Evolutionary conservation across 1,140 invertebrate genomes (phyloP).

Genomic region (Philotrypesis tridentata): DNA sequence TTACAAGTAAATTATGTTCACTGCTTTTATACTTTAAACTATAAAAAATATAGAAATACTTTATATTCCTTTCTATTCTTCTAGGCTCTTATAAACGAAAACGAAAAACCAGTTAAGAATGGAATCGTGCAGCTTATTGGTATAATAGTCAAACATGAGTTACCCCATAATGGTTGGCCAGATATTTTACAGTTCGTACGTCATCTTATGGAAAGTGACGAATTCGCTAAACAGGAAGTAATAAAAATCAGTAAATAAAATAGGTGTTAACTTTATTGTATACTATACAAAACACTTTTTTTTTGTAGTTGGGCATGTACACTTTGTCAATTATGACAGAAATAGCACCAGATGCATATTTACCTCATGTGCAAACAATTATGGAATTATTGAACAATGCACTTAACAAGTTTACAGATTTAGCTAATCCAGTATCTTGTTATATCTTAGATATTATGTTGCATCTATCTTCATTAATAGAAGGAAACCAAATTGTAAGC

Average conservation of each 20-base stretch:
- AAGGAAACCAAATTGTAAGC: conserved; percentile 77
- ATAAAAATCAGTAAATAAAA: conserved; percentile 36
- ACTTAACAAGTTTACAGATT: conserved; percentile 71
- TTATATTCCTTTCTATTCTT: conserved; percentile 48
- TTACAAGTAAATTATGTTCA: conserved; percentile 60
- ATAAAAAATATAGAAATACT: conserved; percentile 26
- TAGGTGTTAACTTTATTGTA: conserved; percentile 23
- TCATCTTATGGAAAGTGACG: conserved; percentile 74
- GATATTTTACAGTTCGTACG: conserved; percentile 82
- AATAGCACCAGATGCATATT: conserved; percentile 76
- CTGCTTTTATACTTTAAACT: conserved; percentile 6
- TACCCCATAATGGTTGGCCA: conserved; percentile 79
- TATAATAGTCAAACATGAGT: conserved; percentile 82
- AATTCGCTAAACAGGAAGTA: conserved; percentile 78
- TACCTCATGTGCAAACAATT: conserved; percentile 75
- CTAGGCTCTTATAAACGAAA: conserved; percentile 78
- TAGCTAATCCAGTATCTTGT: conserved; percentile 74
- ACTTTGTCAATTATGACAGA: conserved; percentile 79
- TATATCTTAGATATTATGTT: conserved; percentile 78
- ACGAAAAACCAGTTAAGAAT: conserved; percentile 78
- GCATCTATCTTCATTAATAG: conserved; percentile 76
- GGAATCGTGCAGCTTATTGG: conserved; percentile 80
- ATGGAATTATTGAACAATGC: conserved; percentile 75
- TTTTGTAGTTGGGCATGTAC: conserved; percentile 78
- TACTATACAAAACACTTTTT: conserved; percentile 49